Evolutionary conservation across 2,113 vertebrate species (phyloP), one percentile per base, ranked within the genome.

Genomic region (Heteronetta atricapilla): DNA sequence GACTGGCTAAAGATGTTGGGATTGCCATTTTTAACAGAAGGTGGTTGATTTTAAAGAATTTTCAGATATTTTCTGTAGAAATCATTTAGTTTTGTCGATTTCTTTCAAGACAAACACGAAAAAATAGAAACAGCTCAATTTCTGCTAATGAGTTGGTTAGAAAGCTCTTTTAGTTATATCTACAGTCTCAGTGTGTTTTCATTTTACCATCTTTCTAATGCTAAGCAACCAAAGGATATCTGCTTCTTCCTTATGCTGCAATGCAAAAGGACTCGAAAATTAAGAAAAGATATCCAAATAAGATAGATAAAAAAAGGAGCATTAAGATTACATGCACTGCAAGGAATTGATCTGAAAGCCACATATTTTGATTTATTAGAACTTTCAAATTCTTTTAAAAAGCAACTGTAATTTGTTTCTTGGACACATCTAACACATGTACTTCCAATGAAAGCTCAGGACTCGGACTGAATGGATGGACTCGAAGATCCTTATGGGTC

Each of bases 181-280:
- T 23, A 26, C 67, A 87, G 63, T 33, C 56, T 63, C 31, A 1
- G 21, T 88, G 70, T 77, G 40, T 88, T 89, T 89, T 81, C 75
- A 36, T 67, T 81, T 88, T 72, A 89, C 72, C 80, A 83, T 68
- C 80, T 69, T 84, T 52, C 73, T 73, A 94, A 76, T 46, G 88
- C 85, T 93, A 90, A 90, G 88, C 90, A 94, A 88, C 77, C 80
- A 48, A 68, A 81, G 42, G 64, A 3, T 86, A 59, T 68, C 82
- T 84, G 42, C 73, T 86, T 90, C 92, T 48, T 70, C 82, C 82
- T 89, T 48, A 74, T 20, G 81, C 69, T 90, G 78, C 76, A 60
- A 22, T 26, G 55, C 64, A 75, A 18, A 48, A 56, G 67, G 64
- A 26, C 19, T 86, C 60, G 22, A 72, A 70, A 89, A 80, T 19